Evolutionary conservation across 2,888 invertebrate species (phyloP).

Genomic region (Rhingia rostrata): DNA sequence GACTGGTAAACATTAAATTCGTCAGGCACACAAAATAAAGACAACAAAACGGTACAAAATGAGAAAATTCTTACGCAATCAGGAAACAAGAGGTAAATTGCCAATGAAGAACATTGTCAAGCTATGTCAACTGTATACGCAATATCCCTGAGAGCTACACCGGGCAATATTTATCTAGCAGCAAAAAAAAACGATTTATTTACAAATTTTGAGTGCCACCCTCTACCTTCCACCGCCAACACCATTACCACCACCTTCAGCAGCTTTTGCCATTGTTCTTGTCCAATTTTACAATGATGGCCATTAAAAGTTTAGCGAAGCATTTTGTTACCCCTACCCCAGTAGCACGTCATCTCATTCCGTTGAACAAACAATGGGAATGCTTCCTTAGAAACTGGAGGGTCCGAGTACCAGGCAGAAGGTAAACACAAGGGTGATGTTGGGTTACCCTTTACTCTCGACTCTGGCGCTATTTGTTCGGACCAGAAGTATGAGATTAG

Average conservation of each 20-base stretch:
- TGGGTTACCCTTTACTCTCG: not conserved
- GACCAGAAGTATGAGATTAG: conserved; percentile 33
- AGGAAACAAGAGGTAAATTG: conserved; percentile 21
- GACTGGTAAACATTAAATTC: conserved; percentile 22
- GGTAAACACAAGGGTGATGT: conserved; percentile 17
- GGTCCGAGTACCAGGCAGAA: not conserved
- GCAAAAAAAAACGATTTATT: conserved; percentile 35
- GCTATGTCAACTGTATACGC: conserved; percentile 26
- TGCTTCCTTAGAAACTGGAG: conserved; percentile 4
- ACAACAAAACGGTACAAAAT: no score
- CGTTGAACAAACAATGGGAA: conserved; percentile 22
- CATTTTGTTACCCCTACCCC: not conserved
- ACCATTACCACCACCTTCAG: not conserved
- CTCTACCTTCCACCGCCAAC: not conserved
- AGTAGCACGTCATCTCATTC: not conserved
- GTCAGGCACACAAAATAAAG: conserved; percentile 4
- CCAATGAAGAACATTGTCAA: conserved; percentile 26
- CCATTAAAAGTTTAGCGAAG: conserved; percentile 42
- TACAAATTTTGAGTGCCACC: conserved; percentile 15
- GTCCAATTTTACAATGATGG: conserved; percentile 45
- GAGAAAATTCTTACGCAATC: conserved; percentile 9
- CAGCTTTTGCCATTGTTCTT: conserved; percentile 27
- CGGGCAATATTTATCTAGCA: conserved; percentile 32
- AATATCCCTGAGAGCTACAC: conserved; percentile 33
- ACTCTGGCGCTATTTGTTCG: not conserved